Evolutionary conservation across 2,888 invertebrate species (phyloP), one percentile per base, ranked within the genome.

Genomic region (Limnephilus auricula): DNA sequence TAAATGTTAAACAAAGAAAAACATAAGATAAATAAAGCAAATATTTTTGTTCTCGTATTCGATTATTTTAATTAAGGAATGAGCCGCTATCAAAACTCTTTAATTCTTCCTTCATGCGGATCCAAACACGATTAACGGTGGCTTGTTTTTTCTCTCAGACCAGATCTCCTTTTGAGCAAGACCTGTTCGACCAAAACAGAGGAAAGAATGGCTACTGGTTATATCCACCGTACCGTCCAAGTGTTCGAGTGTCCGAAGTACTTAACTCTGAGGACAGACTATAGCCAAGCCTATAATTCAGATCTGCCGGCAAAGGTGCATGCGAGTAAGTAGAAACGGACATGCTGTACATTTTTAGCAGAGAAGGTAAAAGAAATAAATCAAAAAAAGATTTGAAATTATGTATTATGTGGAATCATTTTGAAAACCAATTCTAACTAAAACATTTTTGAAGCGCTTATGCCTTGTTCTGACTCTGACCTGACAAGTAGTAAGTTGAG

Each of bases 101-200:
- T 65, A 65, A 9, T 65, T 65, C 65, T 65, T 34, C 82, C 82
- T 25, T 32, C 82, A 82, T 4, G 12, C 34, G 32, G 25, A 25
- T 40, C 45, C 85, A 85, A 85, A 85, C 85, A 12, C 34, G 85
- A 85, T 85, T 85, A 85, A 85, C 85, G 37, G 85, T 40, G 37
- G 85, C 85, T 25, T 13, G 85, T 85, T 85, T 85, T 85, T 85
- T 37, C 82, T 82, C 82, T 15, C 82, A 37, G 82, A 37, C 40
- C 37, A 45, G 85, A 85, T 40, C 37, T 45, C 85, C 85, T 85
- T 85, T 85, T 85, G 40, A 25, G 30, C 15, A 85, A 85, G 37
- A 85, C 85, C 85, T 85, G 85, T 85, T 85, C 82, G 82, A 25
- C 82, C 82, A 32, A 82, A 82, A 82, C 34, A 82, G 82, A 34